These are phyloP conservation scores for Myiozetetes cayanensis DNA, from an alignment of 2,113 vertebrate species.

Conservation along the genomic window DNA sequence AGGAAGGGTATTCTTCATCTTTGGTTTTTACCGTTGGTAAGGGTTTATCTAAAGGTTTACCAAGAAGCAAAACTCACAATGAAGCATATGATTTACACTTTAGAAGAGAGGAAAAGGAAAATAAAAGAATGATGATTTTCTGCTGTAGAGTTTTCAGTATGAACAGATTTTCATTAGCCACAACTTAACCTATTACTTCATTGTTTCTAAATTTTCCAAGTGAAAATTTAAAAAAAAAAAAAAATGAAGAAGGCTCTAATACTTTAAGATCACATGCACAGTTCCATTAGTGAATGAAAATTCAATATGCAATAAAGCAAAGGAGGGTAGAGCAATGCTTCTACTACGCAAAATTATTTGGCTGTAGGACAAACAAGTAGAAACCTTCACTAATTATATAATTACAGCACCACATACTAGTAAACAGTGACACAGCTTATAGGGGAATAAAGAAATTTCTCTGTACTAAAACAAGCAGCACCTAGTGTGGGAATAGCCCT, in stretches of 20 bases:
- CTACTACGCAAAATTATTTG: not conserved
- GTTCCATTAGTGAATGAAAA: not conserved
- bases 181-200: not conserved
- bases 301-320: not conserved
- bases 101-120: not conserved
- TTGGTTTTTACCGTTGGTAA: not conserved
- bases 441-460: not conserved
- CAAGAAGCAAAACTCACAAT: not conserved
- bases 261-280: not conserved
- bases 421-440: not conserved
- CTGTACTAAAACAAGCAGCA: not conserved
- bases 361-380: not conserved
- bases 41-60: not conserved
- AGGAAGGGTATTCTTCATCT: not conserved
- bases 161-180: not conserved
- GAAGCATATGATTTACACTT: not conserved
- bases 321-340: not conserved
- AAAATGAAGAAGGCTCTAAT: not conserved
- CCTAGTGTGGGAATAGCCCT: not conserved
- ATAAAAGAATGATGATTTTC: not conserved
- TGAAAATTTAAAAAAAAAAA: not conserved
- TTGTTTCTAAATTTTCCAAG: not conserved
- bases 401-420: not conserved
- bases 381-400: not conserved
- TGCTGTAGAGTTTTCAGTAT: not conserved